Conservation (phyloP, 2,113 vertebrate genomes). For the Shinisaurus crocodilurus region DNA sequence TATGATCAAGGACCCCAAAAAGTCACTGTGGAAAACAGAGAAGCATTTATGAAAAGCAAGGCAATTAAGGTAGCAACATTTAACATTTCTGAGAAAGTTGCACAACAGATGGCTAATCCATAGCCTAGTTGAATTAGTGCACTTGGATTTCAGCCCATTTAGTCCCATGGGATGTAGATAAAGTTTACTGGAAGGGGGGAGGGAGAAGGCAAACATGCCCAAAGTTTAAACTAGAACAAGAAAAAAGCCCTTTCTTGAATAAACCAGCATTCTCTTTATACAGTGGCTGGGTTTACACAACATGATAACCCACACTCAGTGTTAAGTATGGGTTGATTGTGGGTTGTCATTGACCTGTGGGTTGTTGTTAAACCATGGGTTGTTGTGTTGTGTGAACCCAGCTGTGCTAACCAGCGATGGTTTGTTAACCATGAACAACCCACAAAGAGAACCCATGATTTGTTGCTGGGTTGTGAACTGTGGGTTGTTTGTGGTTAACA, state of each 20-base stretch:
- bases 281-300: no score
- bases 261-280: conserved; percentile 22
- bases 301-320: no score
- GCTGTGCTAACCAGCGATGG: no score
- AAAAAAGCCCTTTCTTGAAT: conserved; percentile 38
- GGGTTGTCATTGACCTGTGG: no score
- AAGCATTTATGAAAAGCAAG: conserved; percentile 13
- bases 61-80: conserved; percentile 15
- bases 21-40: neutral
- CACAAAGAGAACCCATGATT: no score
- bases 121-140: neutral
- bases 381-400: no score
- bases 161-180: neutral
- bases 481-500: no score
- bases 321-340: no score
- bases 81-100: neutral
- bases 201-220: neutral
- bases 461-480: no score
- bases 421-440: no score
- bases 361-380: no score
- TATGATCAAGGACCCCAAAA: neutral
- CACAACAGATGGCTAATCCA: neutral
- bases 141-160: neutral
- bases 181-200: neutral
- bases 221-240: conserved; percentile 34